A percentile compares a stretch with the other conserved stretches of the same genome.
phyloP scores from a whole-genome alignment of 2,797 vertebrate genomes.

The Semaprochilodus insignis region DNA sequence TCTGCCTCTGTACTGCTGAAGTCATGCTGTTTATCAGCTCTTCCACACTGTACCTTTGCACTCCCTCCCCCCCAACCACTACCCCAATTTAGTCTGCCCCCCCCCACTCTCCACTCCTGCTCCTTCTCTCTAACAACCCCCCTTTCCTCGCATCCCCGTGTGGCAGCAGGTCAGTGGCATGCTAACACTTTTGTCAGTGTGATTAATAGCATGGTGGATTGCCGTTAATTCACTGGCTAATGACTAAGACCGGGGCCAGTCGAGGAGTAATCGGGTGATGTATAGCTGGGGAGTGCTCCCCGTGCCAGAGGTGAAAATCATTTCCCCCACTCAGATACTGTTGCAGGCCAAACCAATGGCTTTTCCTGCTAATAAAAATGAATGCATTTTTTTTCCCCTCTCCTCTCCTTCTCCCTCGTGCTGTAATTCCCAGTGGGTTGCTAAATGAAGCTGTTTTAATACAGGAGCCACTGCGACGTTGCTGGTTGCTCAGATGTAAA shows the following conservation, averaged over 20 bases:
- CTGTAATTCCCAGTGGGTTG: conserved; percentile 72
- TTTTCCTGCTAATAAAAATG: conserved; percentile 95
- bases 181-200: conserved; percentile 97
- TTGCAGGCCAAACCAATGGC: conserved; percentile 82
- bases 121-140: conserved; percentile 59
- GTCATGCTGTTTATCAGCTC: conserved; percentile 40
- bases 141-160: conserved; percentile 74
- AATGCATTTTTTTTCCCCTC: conserved; percentile 87
- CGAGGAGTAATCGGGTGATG: conserved; percentile 94
- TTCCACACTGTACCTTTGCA: conserved; percentile 34
- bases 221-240: conserved; percentile 99
- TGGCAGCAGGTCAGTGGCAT: conserved; percentile 84
- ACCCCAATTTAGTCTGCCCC: conserved; percentile 27
- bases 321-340: conserved; percentile 94
- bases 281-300: conserved; percentile 89
- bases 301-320: conserved; percentile 98
- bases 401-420: conserved; percentile 46
- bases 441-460: conserved; percentile 86
- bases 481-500: not conserved
- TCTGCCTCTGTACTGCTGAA: not conserved
- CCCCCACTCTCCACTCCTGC: conserved; percentile 41
- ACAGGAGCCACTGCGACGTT: conserved; percentile 62
- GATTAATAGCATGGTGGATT: conserved; percentile 96
- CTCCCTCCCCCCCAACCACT: conserved; percentile 22
- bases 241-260: conserved; percentile 89